Percentiles rank a stretch among this genome's conserved stretches.
Conservation (phyloP, 64 coral and sea anemone genomes). For the Porites australiensis region DNA sequence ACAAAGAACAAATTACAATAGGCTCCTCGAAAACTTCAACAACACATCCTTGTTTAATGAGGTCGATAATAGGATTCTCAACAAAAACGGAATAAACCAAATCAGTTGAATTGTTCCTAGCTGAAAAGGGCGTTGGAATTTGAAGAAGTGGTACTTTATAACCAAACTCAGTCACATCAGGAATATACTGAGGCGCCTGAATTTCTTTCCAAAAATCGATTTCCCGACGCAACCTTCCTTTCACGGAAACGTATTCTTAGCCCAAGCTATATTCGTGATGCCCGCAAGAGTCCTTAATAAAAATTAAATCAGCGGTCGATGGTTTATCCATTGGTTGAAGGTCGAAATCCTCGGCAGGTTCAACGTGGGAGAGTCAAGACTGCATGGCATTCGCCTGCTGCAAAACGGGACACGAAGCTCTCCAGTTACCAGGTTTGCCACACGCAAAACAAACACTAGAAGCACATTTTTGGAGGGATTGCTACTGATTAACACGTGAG, state of each 20-base stretch:
- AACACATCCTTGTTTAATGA: constrained; percentile 28
- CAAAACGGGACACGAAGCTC: not conserved
- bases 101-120: constrained; percentile 61
- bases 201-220: constrained; percentile 42
- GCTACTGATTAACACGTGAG: not conserved
- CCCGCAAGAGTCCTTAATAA: constrained; percentile 5
- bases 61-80: constrained; percentile 15
- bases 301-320: too few relatives aligned
- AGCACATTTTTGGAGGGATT: not conserved
- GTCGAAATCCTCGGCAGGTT: not conserved
- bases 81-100: constrained; percentile 47
- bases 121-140: constrained; percentile 20
- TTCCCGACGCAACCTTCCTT: constrained; percentile 16
- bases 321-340: not conserved
- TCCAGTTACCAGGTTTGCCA: constrained; percentile 13
- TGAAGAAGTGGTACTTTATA: constrained; percentile 50
- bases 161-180: constrained; percentile 59
- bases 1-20: constrained; percentile 63
- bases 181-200: constrained; percentile 51
- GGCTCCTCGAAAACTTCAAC: constrained; percentile 28
- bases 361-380: not conserved
- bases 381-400: not conserved
- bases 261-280: constrained; percentile 22
- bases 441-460: not conserved
- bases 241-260: not conserved